A percentile compares a stretch with the other conserved stretches of the same genome.
These are phyloP conservation scores for Takifugu bimaculatus DNA, from an alignment of 2,113 vertebrate species.

Conservation along the genomic window DNA sequence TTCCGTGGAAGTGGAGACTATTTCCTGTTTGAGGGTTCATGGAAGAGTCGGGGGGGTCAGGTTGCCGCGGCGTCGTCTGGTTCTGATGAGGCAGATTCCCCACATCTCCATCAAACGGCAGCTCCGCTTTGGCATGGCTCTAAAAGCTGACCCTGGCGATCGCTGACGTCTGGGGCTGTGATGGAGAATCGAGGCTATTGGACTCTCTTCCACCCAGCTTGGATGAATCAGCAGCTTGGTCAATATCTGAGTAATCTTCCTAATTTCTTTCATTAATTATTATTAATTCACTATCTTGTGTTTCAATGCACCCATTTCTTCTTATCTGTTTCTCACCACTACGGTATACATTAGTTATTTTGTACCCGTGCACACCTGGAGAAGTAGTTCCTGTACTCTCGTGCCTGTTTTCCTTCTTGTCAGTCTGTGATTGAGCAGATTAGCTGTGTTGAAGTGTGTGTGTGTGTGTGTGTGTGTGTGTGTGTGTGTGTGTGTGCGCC, in stretches of 20 bases:
- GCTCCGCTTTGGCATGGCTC: constrained; percentile 60
- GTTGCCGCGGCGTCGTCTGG: constrained; percentile 66
- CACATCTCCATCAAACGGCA: constrained; percentile 66
- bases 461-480: constrained; percentile 5
- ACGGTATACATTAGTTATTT: constrained; percentile 8
- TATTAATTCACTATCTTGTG: too few relatives aligned
- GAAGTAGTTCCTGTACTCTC: constrained; percentile 30
- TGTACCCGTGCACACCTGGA: constrained; percentile 39
- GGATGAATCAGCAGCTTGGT: not conserved
- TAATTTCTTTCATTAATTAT: not conserved
- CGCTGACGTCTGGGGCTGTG: constrained; percentile 43
- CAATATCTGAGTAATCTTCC: not conserved
- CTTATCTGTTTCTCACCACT: not conserved
- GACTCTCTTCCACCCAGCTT: constrained; percentile 6
- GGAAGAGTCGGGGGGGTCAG: constrained; percentile 60
- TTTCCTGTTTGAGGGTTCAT: constrained; percentile 71
- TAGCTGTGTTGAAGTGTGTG: constrained; percentile 18
- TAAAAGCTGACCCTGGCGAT: constrained; percentile 65
- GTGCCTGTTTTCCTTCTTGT: constrained; percentile 37
- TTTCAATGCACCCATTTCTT: not conserved
- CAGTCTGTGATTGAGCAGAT: constrained; percentile 45
- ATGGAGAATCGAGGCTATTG: constrained; percentile 22
- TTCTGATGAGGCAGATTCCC: constrained; percentile 69
- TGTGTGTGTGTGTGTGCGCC: constrained; percentile 21
- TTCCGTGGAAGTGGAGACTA: constrained; percentile 53